These are phyloP conservation scores for Clarias platycephalus DNA, from an alignment of 2,797 vertebrate species.

Conservation along the genomic window DNA sequence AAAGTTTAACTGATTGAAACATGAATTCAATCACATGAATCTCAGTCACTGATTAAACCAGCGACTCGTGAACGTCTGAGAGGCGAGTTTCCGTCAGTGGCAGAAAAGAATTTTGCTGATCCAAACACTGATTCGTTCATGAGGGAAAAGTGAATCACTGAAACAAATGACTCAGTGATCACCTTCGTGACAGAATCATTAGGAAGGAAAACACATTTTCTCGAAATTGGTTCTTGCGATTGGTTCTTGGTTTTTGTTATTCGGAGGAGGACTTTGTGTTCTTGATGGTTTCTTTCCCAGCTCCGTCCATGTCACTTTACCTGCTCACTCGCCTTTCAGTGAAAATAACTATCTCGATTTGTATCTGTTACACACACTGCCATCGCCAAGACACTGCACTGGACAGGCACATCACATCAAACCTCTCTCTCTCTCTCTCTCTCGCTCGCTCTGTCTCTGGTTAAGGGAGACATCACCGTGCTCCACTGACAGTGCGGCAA, in stretches of 20 bases:
- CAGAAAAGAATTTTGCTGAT: too few species aligned
- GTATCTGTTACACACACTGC: neutral
- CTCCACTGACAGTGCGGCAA: slow-evolving; percentile 2
- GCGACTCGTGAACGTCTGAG: too few species aligned
- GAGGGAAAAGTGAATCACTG: neutral
- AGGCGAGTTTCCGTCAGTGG: too few species aligned
- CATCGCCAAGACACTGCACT: neutral
- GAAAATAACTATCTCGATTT: slow-evolving; percentile 4
- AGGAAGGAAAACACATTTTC: neutral
- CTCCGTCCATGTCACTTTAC: neutral
- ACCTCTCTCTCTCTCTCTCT: neutral
- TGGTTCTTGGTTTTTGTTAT: neutral
- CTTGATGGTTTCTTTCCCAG: neutral
- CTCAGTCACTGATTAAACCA: too few species aligned
- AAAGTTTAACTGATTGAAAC: too few species aligned
- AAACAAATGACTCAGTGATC: neutral
- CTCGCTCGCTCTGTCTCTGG: neutral
- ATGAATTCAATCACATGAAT: too few species aligned
- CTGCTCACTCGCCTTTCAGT: neutral
- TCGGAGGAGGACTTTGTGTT: neutral
- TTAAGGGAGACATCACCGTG: neutral
- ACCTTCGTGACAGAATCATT: neutral
- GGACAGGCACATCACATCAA: neutral
- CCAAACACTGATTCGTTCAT: neutral
- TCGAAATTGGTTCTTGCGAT: neutral